These are phyloP conservation scores for Brachyptera putata DNA, from an alignment of 2,888 invertebrate genomes.

Conservation along the genomic window DNA sequence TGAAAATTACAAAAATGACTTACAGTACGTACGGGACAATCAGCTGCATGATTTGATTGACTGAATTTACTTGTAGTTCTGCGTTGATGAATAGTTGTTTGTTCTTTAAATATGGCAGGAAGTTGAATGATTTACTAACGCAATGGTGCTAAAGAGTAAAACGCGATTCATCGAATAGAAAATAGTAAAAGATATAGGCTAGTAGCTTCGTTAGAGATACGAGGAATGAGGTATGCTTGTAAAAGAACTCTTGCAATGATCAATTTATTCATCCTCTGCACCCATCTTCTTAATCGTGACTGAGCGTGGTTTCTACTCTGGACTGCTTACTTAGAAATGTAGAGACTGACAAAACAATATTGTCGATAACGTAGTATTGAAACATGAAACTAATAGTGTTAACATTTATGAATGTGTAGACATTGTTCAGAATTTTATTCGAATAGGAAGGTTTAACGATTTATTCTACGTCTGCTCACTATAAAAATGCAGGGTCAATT, in stretches of 20 bases:
- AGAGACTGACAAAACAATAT: constrained; percentile 10
- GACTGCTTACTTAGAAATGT: constrained; percentile 12
- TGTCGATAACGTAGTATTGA: not conserved
- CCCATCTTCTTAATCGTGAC: constrained; percentile 6
- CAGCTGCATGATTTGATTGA: too few species aligned
- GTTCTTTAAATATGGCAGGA: too few species aligned
- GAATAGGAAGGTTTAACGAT: not conserved
- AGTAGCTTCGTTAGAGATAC: too few species aligned
- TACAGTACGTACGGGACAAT: too few species aligned
- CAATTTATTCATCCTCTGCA: not conserved
- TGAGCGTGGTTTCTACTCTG: not conserved
- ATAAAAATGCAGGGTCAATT: constrained; percentile 19
- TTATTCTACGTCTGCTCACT: constrained; percentile 15
- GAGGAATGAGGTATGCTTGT: too few species aligned
- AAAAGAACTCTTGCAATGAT: not conserved
- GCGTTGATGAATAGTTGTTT: too few species aligned
- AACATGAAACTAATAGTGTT: not conserved
- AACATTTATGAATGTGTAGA: constrained; percentile 6
- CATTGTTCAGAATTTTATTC: constrained; percentile 10
- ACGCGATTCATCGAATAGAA: too few species aligned
- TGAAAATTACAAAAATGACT: too few species aligned
- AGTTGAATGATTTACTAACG: too few species aligned
- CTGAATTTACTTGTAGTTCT: too few species aligned
- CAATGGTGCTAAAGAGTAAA: too few species aligned
- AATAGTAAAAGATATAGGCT: too few species aligned